Conservation (phyloP, 2,888 invertebrate species). For the Strigamia transsilvanica region DNA sequence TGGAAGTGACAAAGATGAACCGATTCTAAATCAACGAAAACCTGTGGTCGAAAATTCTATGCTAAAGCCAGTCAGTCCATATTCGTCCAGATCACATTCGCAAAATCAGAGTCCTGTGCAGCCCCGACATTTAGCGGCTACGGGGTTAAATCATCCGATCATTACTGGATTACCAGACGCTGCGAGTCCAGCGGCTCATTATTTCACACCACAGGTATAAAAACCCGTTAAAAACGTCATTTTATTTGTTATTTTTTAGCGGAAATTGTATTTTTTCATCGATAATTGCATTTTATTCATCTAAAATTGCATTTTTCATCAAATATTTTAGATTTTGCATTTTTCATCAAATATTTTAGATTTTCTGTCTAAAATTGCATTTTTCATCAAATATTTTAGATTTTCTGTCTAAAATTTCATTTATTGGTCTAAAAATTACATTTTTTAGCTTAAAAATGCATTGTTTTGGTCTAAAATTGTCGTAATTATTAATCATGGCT, state of each 20-base stretch:
- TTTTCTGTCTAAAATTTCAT: too few relatives aligned
- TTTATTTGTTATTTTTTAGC: neutral
- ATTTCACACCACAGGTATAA: conserved; percentile 53
- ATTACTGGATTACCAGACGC: conserved; percentile 9
- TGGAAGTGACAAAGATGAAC: conserved; percentile 56
- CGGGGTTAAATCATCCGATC: conserved; percentile 35
- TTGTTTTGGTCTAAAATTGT: too few relatives aligned
- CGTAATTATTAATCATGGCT: neutral
- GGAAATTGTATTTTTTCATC: neutral
- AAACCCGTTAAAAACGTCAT: neutral
- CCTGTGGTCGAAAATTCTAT: conserved; percentile 14
- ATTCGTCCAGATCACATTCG: conserved; percentile 46
- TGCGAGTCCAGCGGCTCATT: conserved; percentile 40
- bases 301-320: neutral
- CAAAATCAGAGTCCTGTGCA: conserved; percentile 52
- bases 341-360: too few relatives aligned
- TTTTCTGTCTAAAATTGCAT: too few relatives aligned
- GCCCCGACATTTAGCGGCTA: conserved; percentile 33
- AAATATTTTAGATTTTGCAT: too few relatives aligned
- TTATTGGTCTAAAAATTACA: too few relatives aligned
- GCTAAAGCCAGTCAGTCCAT: conserved; percentile 53
- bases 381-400: too few relatives aligned
- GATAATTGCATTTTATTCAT: neutral
- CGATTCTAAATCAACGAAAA: conserved; percentile 48
- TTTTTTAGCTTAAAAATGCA: too few relatives aligned